Percentiles rank a stretch among this genome's conserved stretches.
These are phyloP conservation scores for Thunnus albacares DNA, from an alignment of 2,797 vertebrate species.

Conservation along the genomic window DNA sequence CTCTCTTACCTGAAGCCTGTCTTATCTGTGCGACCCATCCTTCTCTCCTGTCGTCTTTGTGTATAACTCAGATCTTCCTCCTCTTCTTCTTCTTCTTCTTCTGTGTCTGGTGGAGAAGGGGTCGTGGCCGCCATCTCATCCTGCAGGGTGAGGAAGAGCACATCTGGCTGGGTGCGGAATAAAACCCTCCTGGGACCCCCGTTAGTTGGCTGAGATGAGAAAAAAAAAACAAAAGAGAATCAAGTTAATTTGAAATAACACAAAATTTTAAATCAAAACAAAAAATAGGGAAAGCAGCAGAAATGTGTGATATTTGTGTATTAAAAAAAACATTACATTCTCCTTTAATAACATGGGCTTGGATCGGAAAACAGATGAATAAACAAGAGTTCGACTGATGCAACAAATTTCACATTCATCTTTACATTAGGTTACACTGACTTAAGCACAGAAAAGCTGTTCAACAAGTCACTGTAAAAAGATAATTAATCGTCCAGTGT, in stretches of 20 bases:
- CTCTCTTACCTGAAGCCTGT: conserved; percentile 52
- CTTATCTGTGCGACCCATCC: conserved; percentile 22
- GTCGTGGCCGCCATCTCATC: conserved; percentile 53
- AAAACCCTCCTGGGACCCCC: conserved; percentile 81
- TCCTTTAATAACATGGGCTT: background rate
- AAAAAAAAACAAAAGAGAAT: background rate
- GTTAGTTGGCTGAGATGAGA: conserved; percentile 62
- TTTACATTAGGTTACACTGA: background rate
- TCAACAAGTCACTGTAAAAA: background rate
- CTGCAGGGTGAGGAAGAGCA: conserved; percentile 79
- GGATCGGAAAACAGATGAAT: background rate
- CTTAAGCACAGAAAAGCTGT: background rate
- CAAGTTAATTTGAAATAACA: background rate
- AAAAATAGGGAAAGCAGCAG: background rate
- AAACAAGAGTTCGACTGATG: background rate
- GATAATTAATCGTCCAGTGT: background rate
- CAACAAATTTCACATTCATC: background rate
- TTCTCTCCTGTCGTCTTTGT: conserved; percentile 19
- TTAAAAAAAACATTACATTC: background rate
- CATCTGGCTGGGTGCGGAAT: conserved; percentile 85
- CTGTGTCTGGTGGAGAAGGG: conserved; percentile 61
- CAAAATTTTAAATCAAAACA: background rate
- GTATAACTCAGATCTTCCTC: conserved; percentile 38
- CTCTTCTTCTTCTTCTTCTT: conserved; percentile 38
- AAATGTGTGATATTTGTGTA: background rate